phyloP scores from a whole-genome alignment of 2,888 invertebrate genomes.

The Silvanus unidentatus region DNA sequence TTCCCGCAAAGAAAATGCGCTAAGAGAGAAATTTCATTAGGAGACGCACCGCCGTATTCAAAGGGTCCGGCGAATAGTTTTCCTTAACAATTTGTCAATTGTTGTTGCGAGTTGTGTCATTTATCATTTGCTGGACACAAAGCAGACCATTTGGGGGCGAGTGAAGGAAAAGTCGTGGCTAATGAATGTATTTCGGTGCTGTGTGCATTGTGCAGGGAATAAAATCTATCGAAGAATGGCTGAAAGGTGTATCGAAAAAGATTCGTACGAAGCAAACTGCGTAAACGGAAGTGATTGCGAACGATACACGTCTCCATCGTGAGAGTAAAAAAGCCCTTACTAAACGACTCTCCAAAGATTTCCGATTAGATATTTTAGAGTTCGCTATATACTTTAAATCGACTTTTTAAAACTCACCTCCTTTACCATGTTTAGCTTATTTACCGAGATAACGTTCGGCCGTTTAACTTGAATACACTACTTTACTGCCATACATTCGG shows the following conservation, averaged over 20 bases:
- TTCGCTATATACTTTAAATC: conserved; percentile 37
- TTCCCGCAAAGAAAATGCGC: too few species aligned
- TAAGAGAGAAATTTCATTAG: too few species aligned
- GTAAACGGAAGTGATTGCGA: conserved; percentile 37
- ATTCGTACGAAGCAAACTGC: conserved; percentile 32
- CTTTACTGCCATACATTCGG: not conserved
- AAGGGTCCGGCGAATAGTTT: too few species aligned
- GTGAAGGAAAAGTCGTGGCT: too few species aligned
- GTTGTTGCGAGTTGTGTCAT: too few species aligned
- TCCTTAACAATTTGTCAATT: too few species aligned
- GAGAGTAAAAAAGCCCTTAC: conserved; percentile 26
- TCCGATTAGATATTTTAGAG: conserved; percentile 43
- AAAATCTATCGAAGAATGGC: too few species aligned
- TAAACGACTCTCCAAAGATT: conserved; percentile 44
- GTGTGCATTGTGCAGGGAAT: too few species aligned
- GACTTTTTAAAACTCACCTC: conserved; percentile 38
- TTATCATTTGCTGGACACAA: too few species aligned
- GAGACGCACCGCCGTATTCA: too few species aligned
- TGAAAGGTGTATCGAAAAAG: conserved; percentile 19
- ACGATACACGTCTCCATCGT: conserved; percentile 35
- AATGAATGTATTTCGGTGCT: too few species aligned
- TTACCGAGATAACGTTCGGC: conserved; percentile 20
- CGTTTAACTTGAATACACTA: conserved; percentile 2
- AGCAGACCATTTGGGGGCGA: too few species aligned
- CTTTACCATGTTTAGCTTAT: conserved; percentile 17